Conservation (phyloP, 1,140 invertebrate species). For the Myzus persicae region DNA sequence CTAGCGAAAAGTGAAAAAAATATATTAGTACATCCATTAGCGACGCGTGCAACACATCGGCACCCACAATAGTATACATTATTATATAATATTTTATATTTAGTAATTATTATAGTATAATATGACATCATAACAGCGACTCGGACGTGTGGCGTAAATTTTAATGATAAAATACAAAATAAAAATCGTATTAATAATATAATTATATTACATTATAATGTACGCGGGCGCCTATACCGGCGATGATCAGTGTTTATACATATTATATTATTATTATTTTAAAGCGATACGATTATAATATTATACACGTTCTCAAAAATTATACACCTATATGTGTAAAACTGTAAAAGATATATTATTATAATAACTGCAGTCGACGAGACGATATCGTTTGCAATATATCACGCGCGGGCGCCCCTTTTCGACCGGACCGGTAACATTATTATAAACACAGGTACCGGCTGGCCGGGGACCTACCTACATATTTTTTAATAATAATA, state of each 20-base stretch:
- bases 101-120: background rate
- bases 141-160: no score
- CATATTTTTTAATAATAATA: background rate
- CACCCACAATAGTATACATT: no score
- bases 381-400: conserved; percentile 12
- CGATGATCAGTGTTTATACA: background rate
- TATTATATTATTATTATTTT: background rate
- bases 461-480: background rate
- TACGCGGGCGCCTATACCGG: background rate
- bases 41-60: no score
- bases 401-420: conserved; percentile 20
- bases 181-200: background rate
- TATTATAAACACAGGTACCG: background rate
- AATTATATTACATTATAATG: background rate
- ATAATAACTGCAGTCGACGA: background rate
- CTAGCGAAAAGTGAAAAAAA: no score
- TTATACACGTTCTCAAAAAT: no score
- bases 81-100: no score
- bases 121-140: background rate
- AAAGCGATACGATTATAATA: no score
- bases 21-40: no score
- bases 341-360: no score
- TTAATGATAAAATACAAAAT: no score
- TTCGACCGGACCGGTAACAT: background rate
- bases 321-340: no score